Percentiles rank a stretch among this genome's conserved stretches.
Conservation (phyloP, 2,113 vertebrate species). For the Proterorhinus semilunaris region DNA sequence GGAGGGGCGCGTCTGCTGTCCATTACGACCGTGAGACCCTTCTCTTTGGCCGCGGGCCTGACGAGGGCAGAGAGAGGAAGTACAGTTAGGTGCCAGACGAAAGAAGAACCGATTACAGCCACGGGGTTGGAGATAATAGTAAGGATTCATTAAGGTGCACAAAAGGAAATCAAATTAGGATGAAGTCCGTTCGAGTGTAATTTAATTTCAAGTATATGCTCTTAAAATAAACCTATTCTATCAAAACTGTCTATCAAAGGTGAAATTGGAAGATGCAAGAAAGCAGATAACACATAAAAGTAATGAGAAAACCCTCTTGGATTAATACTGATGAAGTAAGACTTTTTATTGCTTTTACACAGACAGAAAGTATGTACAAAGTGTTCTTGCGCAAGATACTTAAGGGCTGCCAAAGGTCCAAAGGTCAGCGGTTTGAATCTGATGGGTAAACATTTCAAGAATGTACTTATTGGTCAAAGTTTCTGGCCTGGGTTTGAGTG, state of each 20-base stretch:
- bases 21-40: conserved; percentile 81
- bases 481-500: too few species aligned
- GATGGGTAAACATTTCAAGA: too few species aligned
- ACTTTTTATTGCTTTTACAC: too few species aligned
- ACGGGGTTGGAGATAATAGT: neutral
- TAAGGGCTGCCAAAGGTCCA: too few species aligned
- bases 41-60: conserved; percentile 78
- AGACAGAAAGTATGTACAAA: too few species aligned
- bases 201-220: neutral
- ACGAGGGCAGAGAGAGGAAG: conserved; percentile 15
- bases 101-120: conserved; percentile 6
- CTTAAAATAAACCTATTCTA: neutral
- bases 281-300: too few species aligned
- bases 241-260: neutral
- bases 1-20: conserved; percentile 77
- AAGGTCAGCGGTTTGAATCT: too few species aligned
- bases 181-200: neutral
- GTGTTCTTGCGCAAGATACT: too few species aligned
- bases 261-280: neutral
- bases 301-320: too few species aligned
- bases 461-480: too few species aligned
- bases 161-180: neutral
- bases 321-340: too few species aligned
- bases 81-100: neutral
- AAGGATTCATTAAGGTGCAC: neutral